Evolutionary conservation across 2,113 vertebrate species (phyloP).

Genomic region (Caloenas nicobarica): DNA sequence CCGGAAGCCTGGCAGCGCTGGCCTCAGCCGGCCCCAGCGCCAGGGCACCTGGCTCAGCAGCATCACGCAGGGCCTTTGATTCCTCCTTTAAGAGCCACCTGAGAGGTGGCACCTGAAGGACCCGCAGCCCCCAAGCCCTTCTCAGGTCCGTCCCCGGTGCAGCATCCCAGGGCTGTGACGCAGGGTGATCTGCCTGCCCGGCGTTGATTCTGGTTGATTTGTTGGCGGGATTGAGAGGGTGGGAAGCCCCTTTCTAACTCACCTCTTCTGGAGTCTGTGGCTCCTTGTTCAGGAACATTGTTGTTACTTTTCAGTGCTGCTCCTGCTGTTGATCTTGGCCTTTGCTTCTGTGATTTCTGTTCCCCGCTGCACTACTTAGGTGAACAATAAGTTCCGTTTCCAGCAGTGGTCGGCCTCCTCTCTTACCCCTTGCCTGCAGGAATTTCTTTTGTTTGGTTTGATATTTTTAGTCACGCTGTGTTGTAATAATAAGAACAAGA

Average conservation of each 20-base stretch:
- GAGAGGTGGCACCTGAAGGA: neutral
- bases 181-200: neutral
- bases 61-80: rapidly evolving
- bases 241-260: neutral
- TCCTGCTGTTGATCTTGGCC: conserved; percentile 60
- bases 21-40: neutral
- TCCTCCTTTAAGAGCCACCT: neutral
- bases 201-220: neutral
- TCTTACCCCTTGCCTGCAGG: conserved; percentile 66
- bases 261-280: neutral
- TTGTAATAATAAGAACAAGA: conserved; percentile 66
- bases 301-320: conserved; percentile 14
- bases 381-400: conserved; percentile 69
- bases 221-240: neutral
- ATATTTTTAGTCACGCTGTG: conserved; percentile 66
- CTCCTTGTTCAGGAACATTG: conserved; percentile 34
- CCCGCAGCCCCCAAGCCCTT: rapidly evolving
- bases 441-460: conserved; percentile 66
- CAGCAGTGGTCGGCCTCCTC: conserved; percentile 55
- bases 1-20: neutral
- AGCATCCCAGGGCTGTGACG: neutral
- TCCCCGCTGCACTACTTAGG: conserved; percentile 42
- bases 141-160: neutral
- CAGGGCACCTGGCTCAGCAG: neutral
- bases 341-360: conserved; percentile 50